phyloP scores from a whole-genome alignment of 2,888 invertebrate species.

The Leptinotarsa peninsularis region DNA sequence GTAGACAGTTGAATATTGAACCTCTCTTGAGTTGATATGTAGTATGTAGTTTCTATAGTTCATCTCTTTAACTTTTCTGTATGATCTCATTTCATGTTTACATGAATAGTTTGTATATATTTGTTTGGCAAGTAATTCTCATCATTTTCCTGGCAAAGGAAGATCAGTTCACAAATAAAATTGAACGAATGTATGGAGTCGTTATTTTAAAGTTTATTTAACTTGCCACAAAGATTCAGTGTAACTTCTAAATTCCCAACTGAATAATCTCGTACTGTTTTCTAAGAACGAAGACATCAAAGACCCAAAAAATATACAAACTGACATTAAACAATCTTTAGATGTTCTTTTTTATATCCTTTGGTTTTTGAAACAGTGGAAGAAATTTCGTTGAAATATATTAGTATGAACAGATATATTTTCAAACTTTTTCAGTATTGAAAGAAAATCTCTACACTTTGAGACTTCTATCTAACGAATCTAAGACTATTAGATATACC shows the following conservation, averaged over 20 bases:
- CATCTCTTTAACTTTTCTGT: too few relatives aligned
- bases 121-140: background rate
- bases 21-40: too few relatives aligned
- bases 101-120: too few relatives aligned
- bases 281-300: conserved; percentile 1
- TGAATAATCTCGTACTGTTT: background rate
- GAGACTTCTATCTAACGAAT: too few relatives aligned
- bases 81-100: too few relatives aligned
- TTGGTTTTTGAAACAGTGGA: background rate
- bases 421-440: too few relatives aligned
- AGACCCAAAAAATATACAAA: background rate
- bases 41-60: too few relatives aligned
- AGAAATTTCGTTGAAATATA: background rate
- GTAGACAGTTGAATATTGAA: too few relatives aligned
- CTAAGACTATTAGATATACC: too few relatives aligned
- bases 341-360: background rate
- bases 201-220: background rate
- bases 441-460: too few relatives aligned
- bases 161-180: background rate
- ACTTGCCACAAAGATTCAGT: background rate
- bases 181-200: background rate
- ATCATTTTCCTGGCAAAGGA: background rate
- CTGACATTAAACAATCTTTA: background rate
- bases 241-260: background rate
- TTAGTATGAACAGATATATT: too few relatives aligned